Evolutionary conservation across 1,140 invertebrate genomes (phyloP), one percentile per base, ranked within the genome.

Genomic region (Chironomus striatipennis): DNA sequence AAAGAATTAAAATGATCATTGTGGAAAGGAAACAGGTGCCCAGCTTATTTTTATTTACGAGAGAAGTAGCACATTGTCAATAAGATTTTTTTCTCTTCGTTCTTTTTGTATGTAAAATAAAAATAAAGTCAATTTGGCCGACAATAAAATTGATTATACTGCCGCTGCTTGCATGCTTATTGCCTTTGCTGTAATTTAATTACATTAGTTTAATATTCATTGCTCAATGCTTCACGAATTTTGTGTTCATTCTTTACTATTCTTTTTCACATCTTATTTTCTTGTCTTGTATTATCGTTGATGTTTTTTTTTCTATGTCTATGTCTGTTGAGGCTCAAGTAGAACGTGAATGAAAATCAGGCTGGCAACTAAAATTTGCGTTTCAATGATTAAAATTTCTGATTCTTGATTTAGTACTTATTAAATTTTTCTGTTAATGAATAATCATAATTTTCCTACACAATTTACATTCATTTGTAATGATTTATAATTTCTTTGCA

Each of bases 61-160:
- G 24, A 34, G 24, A 34, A 34, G 24, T 34, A 34, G 47, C 12
- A n/a, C 47, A 57, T 57, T 57, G 47, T 57, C 24, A 57, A n/a
- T 57, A 10, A 34, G 24, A 34, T 34, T 34, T 34, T 34, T 5
- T 34, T 34, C 24, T 34, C 24, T 34, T 57, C n/a, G 8, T 57
- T 57, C 47, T 57, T 57, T n/a, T 57, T 15, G 15, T n/a, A 57
- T 57, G n/a, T 57, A 57, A 8, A 47, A n/a, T 57, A 57, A n/a
- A 57, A n/a, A 57, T 12, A 57, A 57, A 57, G 47, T 57, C 47
- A 57, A 57, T 57, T 57, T 57, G 47, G 47, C n/a, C 47, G 47
- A 57, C 47, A 57, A 57, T 57, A 57, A 57, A 57, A 57, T 57
- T 57, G 47, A 57, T 57, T 57, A 57, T 57, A n/a, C 47, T n/a